A percentile compares a stretch with the other conserved stretches of the same genome.
Evolutionary conservation across 2,113 vertebrate species (phyloP).

Genomic region (Bothrops jararaca): DNA sequence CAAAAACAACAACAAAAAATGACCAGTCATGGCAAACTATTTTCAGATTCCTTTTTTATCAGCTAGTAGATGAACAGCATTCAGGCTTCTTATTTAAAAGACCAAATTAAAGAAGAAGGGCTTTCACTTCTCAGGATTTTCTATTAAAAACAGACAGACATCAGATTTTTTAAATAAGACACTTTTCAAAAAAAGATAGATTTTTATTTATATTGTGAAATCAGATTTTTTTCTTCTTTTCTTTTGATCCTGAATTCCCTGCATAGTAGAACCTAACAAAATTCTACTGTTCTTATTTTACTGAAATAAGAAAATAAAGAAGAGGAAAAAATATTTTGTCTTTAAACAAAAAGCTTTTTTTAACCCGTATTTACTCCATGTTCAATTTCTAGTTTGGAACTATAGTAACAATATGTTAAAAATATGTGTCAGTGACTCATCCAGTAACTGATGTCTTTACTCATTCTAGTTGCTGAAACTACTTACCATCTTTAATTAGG

Average conservation of each 20-base stretch:
- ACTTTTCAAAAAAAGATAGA: background rate
- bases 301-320: background rate
- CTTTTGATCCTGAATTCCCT: background rate
- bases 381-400: background rate
- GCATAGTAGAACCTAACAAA: background rate
- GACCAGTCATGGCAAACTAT: background rate
- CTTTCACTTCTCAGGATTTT: background rate
- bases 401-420: background rate
- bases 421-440: background rate
- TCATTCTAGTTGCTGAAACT: background rate
- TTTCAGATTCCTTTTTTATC: background rate
- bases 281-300: background rate
- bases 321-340: background rate
- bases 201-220: background rate
- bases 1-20: background rate
- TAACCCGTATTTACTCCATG: background rate
- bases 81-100: background rate
- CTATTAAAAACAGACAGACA: background rate
- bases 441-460: background rate
- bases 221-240: background rate
- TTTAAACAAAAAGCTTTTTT: background rate
- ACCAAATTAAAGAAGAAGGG: background rate
- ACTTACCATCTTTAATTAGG: too few species aligned
- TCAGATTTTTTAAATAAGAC: background rate
- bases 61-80: background rate